Conservation (phyloP, 53 echinoderm and acorn worm species). For the Hippasteria phrygiana region DNA sequence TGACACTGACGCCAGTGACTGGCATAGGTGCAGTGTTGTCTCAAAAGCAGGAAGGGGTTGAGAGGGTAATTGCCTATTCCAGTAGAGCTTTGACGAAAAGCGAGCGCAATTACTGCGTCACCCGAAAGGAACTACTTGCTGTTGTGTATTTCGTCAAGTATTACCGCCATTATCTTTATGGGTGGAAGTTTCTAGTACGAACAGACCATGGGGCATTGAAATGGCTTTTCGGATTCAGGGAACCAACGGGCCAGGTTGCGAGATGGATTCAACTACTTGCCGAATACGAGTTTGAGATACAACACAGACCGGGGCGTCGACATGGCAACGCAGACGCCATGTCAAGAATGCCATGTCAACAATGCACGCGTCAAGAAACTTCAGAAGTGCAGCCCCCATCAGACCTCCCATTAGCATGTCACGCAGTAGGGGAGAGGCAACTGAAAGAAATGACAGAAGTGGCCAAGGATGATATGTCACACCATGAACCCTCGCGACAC, state of each 20-base stretch:
- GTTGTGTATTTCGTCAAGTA: slow-evolving; percentile 6
- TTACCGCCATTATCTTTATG: slow-evolving; percentile 39
- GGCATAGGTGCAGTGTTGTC: slow-evolving; percentile 41
- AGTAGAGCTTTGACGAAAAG: slow-evolving; percentile 32
- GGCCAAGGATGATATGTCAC: too few species aligned
- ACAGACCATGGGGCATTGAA: slow-evolving; percentile 39
- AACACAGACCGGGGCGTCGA: slow-evolving; percentile 26
- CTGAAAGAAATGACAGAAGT: too few species aligned
- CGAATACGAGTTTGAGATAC: slow-evolving; percentile 3
- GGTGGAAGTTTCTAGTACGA: neutral
- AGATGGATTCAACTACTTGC: slow-evolving; percentile 48
- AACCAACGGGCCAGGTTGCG: slow-evolving; percentile 41
- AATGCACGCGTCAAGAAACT: too few species aligned
- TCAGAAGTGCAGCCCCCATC: too few species aligned
- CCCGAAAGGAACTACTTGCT: slow-evolving; percentile 29
- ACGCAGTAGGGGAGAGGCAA: too few species aligned
- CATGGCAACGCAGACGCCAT: slow-evolving; percentile 36
- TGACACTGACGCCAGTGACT: slow-evolving; percentile 34
- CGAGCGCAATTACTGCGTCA: slow-evolving; percentile 46
- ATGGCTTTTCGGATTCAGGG: slow-evolving; percentile 34
- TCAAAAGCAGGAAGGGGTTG: slow-evolving; percentile 26
- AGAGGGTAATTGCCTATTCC: slow-evolving; percentile 17
- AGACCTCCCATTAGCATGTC: too few species aligned
- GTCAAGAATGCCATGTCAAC: slow-evolving; percentile 21
- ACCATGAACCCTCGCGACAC: too few species aligned